Conservation (phyloP, 2,888 invertebrate genomes). For the Euplagia quadripunctaria region DNA sequence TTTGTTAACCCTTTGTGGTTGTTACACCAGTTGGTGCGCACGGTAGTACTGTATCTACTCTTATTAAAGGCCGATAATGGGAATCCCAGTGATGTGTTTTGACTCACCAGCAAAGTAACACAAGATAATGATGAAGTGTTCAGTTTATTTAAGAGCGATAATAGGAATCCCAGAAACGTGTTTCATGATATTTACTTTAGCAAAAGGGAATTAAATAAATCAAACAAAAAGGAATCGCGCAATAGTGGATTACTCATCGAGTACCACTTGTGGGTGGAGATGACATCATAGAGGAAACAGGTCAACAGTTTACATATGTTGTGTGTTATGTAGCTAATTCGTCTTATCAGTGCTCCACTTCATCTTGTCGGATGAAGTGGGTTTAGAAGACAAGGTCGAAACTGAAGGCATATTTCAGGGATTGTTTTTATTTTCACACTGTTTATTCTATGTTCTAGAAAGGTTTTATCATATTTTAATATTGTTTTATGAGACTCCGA, state of each 20-base stretch:
- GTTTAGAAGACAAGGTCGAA: background rate
- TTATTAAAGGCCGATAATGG: too few relatives aligned
- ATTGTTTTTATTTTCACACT: too few relatives aligned
- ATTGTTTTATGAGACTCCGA: too few relatives aligned
- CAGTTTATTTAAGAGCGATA: background rate
- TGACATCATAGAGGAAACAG: background rate
- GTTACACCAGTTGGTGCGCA: too few relatives aligned
- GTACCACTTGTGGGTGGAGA: background rate
- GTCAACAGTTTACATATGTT: slow-evolving; percentile 2
- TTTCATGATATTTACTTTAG: background rate
- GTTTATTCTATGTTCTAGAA: too few relatives aligned
- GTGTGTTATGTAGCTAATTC: background rate
- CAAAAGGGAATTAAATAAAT: background rate
- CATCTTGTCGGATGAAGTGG: background rate
- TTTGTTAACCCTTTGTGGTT: too few relatives aligned
- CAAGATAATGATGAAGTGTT: too few relatives aligned
- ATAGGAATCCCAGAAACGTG: background rate
- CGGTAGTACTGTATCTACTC: too few relatives aligned
- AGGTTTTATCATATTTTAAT: too few relatives aligned
- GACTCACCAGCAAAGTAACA: too few relatives aligned
- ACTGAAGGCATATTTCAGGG: background rate
- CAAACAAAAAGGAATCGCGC: background rate
- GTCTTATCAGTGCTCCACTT: background rate
- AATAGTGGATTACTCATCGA: background rate
- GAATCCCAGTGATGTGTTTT: too few relatives aligned